These are phyloP conservation scores for Pterostichus niger DNA, from an alignment of 2,888 invertebrate genomes.

Conservation along the genomic window DNA sequence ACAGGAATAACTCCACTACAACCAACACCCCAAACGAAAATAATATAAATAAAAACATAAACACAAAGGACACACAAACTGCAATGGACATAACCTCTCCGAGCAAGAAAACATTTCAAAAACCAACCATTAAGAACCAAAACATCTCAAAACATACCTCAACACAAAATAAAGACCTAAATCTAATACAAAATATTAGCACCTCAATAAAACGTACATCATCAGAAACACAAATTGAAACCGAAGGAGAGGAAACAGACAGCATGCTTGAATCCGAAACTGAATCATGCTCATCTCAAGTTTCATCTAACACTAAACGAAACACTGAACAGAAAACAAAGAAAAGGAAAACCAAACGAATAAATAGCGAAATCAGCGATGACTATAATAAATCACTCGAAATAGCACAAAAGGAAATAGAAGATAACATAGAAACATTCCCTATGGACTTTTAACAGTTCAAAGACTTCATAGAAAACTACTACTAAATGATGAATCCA, in stretches of 20 bases:
- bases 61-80: too few species aligned
- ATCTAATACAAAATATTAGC: neutral
- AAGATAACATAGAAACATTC: neutral
- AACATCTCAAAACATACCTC: neutral
- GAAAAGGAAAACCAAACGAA: slow-evolving; percentile 6
- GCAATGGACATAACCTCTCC: too few species aligned
- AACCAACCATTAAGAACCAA: neutral
- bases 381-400: neutral
- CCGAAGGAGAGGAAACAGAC: neutral
- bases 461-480: slow-evolving; percentile 12
- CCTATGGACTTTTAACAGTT: slow-evolving; percentile 1
- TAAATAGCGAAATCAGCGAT: neutral
- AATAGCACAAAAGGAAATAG: slow-evolving; percentile 1
- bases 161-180: neutral
- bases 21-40: neutral
- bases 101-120: neutral
- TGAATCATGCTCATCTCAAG: neutral
- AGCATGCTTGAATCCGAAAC: neutral
- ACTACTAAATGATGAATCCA: slow-evolving; percentile 28
- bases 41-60: neutral
- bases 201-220: neutral
- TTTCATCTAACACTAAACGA: neutral
- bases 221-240: slow-evolving; percentile 7
- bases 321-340: neutral
- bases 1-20: neutral